These are phyloP conservation scores for Urophycis tenuis DNA, from an alignment of 2,797 vertebrate genomes.

Conservation along the genomic window DNA sequence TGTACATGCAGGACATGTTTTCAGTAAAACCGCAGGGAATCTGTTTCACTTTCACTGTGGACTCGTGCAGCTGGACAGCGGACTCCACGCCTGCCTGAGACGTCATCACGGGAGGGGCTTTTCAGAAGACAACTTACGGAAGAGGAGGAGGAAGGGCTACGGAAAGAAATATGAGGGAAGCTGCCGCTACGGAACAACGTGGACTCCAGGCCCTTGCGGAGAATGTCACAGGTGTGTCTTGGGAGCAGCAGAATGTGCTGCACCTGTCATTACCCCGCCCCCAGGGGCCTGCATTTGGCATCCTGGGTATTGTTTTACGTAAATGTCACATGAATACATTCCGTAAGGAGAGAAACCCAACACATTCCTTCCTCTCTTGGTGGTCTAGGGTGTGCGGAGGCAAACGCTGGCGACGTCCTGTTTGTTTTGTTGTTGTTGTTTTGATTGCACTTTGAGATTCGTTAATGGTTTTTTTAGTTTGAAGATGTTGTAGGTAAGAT, in stretches of 20 bases:
- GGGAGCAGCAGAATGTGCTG: slow-evolving; percentile 48
- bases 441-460: background rate
- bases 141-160: slow-evolving; percentile 10
- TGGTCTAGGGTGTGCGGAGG: no score
- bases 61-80: no score
- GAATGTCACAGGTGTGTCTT: slow-evolving; percentile 56
- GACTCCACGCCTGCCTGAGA: no score
- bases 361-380: background rate
- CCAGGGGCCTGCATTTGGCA: slow-evolving; percentile 36
- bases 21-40: no score
- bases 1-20: no score
- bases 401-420: no score
- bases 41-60: no score
- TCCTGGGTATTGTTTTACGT: slow-evolving; percentile 39
- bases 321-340: slow-evolving; percentile 55
- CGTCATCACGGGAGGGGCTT: background rate
- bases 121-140: background rate
- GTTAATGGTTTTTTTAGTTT: background rate
- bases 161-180: no score
- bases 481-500: background rate
- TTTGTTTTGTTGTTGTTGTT: background rate
- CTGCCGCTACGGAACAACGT: background rate
- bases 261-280: slow-evolving; percentile 48
- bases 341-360: slow-evolving; percentile 37
- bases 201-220: slow-evolving; percentile 22